Base-by-base conservation (phyloP, 2,797 vertebrate species). In the Pseudochromis fuscus region DNA sequence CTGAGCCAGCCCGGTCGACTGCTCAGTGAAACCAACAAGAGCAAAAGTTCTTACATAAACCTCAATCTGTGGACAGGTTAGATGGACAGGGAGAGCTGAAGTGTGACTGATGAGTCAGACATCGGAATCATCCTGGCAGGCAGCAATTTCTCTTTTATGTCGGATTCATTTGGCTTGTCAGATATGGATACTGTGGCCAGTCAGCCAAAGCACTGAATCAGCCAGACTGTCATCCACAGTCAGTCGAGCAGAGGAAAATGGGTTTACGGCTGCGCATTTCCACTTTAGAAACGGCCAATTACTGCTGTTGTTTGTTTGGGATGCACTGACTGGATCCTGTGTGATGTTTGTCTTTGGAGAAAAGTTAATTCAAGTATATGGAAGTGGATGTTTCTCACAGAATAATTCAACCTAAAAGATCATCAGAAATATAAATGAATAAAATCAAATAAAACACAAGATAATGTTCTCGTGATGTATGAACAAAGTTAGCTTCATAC, bases 91-190 rank as follows among this genome's bases (percentile, higher is more conserved):
- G 57, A 61, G 28, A 59, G 27, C 23, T 46, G 31, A 19, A 63
- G 45, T 60, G 61, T 60, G 46, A 68, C 67, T 45, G 65, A 74
- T 70, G 57, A 83, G 52, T 56, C 42, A 42, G 38, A 19, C 27
- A 25, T 44, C 9, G 2, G 53, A 73, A 57, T 69, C 61, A 69
- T 42, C 60, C 51, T 61, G 70, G 52, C 72, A 80, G 71, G 21
- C 3, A 4, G 44, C 52, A 27, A 72, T 84, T 83, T 69, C 33
- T 79, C 61, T 61, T 75, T 61, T 50, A 37, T 75, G 24, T 79
- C 53, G 24, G 42, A 81, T 48, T 86, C 62, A 79, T 87, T 83
- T 56, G 58, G 33, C 44, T 3, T 75, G 76, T 85, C 72, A 69
- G 69, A 76, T 6, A 16, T 9, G 30, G 58, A 63, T 4, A 42